phyloP scores from a whole-genome alignment of 2,797 vertebrate species.

The Takifugu ocellatus region DNA sequence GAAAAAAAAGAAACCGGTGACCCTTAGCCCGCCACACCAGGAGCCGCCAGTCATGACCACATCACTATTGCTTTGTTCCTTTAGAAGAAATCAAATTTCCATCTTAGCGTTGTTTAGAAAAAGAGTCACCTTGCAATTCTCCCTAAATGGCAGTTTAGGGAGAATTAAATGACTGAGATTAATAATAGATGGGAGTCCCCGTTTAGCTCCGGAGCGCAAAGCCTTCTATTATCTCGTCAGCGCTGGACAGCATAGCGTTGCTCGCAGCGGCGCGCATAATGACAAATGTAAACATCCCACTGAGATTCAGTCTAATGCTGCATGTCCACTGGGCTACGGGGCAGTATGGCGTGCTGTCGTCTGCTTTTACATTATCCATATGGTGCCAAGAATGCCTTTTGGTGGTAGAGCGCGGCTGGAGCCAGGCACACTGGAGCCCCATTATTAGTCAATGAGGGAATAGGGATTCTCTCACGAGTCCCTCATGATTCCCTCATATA shows the following conservation, averaged over 20 bases:
- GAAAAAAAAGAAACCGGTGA: conserved; percentile 32
- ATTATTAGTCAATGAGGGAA: no score
- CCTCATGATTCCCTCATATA: no score
- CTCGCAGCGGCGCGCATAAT: conserved; percentile 22
- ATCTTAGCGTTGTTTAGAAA: conserved; percentile 51
- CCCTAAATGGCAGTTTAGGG: conserved; percentile 35
- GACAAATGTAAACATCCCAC: conserved; percentile 38
- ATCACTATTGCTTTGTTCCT: conserved; percentile 44
- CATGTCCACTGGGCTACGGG: no score
- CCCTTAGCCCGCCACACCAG: conserved; percentile 46
- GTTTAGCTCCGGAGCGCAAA: conserved; percentile 25
- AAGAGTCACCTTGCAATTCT: conserved; percentile 37
- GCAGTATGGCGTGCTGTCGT: no score
- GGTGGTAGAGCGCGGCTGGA: no score
- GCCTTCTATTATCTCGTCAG: conserved; percentile 49
- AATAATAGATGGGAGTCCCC: conserved; percentile 39
- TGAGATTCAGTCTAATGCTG: no score
- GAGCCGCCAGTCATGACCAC: conserved; percentile 48
- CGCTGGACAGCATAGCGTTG: conserved; percentile 35
- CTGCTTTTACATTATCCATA: no score
- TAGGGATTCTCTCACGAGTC: no score
- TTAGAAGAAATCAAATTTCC: conserved; percentile 38
- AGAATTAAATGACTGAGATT: conserved; percentile 40
- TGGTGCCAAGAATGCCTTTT: no score
- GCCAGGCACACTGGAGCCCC: no score